phyloP scores from a whole-genome alignment of 1,140 invertebrate genomes.

The Callitettix versicolor region DNA sequence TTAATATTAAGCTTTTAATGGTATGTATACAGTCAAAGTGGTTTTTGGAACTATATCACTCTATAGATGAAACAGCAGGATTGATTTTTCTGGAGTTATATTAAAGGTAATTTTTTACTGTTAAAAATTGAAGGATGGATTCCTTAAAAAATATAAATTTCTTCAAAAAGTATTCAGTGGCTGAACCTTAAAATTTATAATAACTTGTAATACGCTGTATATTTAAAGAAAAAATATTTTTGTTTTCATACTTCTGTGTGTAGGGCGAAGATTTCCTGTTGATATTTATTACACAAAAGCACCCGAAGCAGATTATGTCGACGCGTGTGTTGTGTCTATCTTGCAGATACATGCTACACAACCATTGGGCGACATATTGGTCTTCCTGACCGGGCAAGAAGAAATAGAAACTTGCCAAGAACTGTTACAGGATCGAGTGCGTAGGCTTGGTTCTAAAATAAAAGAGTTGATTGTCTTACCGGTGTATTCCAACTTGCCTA shows the following conservation, averaged over 20 bases:
- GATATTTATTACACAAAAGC: conserved; percentile 99
- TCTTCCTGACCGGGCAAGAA: conserved; percentile 92
- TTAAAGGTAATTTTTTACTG: too few relatives aligned
- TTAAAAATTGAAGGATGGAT: too few relatives aligned
- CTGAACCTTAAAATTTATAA: too few relatives aligned
- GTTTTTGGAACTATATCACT: too few relatives aligned
- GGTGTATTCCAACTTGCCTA: conserved; percentile 96
- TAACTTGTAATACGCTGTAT: too few relatives aligned
- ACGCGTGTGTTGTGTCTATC: conserved; percentile 92
- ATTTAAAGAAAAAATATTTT: too few relatives aligned
- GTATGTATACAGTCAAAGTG: too few relatives aligned
- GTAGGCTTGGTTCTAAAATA: conserved; percentile 84
- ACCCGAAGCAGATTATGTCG: conserved; percentile 96
- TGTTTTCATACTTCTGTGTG: conserved; percentile 12
- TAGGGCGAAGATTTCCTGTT: conserved; percentile 59
- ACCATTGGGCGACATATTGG: conserved; percentile 87
- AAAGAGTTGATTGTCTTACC: conserved; percentile 89
- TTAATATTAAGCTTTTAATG: too few relatives aligned
- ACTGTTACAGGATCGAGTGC: conserved; percentile 78
- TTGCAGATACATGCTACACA: conserved; percentile 97
- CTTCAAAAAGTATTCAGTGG: too few relatives aligned
- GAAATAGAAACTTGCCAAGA: conserved; percentile 96
- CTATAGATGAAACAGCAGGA: too few relatives aligned
- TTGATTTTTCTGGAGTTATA: too few relatives aligned
- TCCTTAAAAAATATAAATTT: too few relatives aligned